These are phyloP conservation scores for Trochalopteron elliotii DNA, from an alignment of 2,113 vertebrate genomes.

Conservation along the genomic window DNA sequence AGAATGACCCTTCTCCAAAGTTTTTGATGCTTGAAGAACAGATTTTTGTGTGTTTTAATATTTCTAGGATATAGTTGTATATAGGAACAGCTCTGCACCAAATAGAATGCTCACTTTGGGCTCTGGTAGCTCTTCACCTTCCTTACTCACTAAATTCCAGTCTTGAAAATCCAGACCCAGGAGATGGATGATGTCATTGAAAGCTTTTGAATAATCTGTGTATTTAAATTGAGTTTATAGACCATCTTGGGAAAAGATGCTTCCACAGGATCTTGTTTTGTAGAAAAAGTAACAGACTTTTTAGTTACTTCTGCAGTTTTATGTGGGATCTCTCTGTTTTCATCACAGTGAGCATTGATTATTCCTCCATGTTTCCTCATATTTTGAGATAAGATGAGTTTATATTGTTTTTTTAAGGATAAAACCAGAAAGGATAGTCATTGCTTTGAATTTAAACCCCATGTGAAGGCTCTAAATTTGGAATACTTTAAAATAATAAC, in stretches of 20 bases:
- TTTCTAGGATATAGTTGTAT: not conserved
- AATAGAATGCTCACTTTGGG: not conserved
- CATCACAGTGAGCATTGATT: not conserved
- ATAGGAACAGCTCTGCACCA: not conserved
- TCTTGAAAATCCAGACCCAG: not conserved
- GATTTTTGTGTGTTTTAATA: not conserved
- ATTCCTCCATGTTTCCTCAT: not conserved
- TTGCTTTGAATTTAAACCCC: not conserved
- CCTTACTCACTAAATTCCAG: not conserved
- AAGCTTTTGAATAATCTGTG: not conserved
- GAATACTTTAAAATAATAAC: not conserved
- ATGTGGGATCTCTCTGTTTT: rapidly evolving
- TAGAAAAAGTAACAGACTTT: not conserved
- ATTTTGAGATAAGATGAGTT: not conserved
- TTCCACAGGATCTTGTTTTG: not conserved
- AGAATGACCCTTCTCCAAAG: not conserved
- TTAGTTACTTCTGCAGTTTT: not conserved
- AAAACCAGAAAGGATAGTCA: not conserved
- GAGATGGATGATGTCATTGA: rapidly evolving
- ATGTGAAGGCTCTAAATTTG: not conserved
- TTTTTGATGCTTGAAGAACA: not conserved
- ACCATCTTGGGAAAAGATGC: not conserved
- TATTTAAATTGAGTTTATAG: not conserved
- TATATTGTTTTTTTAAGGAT: not conserved
- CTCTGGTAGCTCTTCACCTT: not conserved